Base-by-base conservation (phyloP, 2,888 invertebrate genomes). In the Periphyllus acericola region DNA sequence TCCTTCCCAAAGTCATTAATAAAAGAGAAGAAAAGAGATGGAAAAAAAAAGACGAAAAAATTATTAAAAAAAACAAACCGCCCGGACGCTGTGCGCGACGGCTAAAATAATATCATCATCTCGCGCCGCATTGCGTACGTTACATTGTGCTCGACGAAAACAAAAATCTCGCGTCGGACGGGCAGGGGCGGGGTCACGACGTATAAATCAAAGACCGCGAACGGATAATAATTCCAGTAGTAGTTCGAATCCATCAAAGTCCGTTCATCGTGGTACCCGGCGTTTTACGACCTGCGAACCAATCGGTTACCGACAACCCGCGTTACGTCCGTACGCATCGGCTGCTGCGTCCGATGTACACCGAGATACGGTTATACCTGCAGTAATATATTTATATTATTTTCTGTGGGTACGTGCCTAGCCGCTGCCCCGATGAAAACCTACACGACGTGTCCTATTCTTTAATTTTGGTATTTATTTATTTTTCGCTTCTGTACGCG, bases 161-260 rank as follows among this genome's bases (percentile, higher is more conserved):
- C 46, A 66, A 66, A 66, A 66, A 76, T 32, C 46, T 76, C 66
- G 11, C 29, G 5, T 60, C 29, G 36, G 36, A 0, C 52, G 52
- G 11, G 11, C 14, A 25, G 46, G 52, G 76, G 84, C 76, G 84
- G 60, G 40, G 68, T n/a, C 21, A 32, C 83, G 14, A 3, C 3
- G 29, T 60, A 84, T 84, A 84, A 84, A 84, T 84, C 84, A 76
- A 80, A 29, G 66, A 4, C 66, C 32, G 75, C 32, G 75, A 8
- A 40, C 66, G 25, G 14, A n/a, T 14, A 25, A 74, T 32, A 68
- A 84, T 84, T 84, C 76, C 84, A n/a, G 84, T 84, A 84, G 84
- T 84, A 25, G 75, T 29, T n/a, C 25, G 46, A 75, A 74, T 83
- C 40, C 46, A 76, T 76, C 76, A 84, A 46, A 25, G 66, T 83